Conservation (phyloP, 2,888 invertebrate genomes). For the Aphidoletes aphidimyza region DNA sequence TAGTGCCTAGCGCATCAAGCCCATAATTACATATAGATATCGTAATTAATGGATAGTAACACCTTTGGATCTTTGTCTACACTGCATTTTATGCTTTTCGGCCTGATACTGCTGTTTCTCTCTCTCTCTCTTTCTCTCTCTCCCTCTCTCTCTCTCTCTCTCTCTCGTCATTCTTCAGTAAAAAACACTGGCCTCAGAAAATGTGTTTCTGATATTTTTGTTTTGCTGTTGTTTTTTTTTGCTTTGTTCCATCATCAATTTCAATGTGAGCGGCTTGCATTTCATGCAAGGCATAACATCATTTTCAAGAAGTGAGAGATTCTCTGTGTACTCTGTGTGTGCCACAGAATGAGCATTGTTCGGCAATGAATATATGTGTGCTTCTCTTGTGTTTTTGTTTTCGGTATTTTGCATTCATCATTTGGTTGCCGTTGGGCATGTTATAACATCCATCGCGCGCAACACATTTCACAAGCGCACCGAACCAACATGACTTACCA, state of each 20-base stretch:
- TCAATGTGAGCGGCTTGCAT: no score
- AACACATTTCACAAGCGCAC: not conserved
- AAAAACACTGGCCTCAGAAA: not conserved
- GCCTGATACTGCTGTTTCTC: not conserved
- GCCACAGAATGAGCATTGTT: no score
- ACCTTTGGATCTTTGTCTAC: slow-evolving; percentile 30
- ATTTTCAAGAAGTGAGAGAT: no score
- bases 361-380: no score
- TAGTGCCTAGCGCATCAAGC: slow-evolving; percentile 16
- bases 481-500: not conserved
- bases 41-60: slow-evolving; percentile 40
- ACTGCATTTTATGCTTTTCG: not conserved
- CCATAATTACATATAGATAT: slow-evolving; percentile 34
- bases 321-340: no score
- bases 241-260: not conserved
- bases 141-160: no score
- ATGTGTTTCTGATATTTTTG: not conserved
- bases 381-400: slow-evolving; percentile 5
- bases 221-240: not conserved
- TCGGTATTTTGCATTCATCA: slow-evolving; percentile 40
- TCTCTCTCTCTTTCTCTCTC: no score
- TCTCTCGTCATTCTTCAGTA: no score
- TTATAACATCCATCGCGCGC: not conserved
- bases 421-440: slow-evolving; percentile 29
- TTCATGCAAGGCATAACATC: no score